Evolutionary conservation across 2,113 vertebrate genomes (phyloP).

Genomic region (Cichladusa arquata): DNA sequence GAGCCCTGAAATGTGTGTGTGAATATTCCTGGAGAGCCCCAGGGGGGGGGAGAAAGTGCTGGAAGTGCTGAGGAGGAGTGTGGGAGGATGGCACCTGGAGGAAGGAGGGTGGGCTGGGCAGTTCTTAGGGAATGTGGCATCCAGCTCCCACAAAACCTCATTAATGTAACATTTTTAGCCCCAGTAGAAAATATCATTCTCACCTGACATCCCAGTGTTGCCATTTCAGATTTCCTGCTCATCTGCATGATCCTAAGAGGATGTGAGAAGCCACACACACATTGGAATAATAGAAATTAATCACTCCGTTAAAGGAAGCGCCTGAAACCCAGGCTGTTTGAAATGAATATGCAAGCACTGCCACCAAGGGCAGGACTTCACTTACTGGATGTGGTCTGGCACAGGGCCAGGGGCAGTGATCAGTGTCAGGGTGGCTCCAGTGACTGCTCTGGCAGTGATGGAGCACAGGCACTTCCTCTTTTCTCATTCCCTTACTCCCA

Average conservation of each 20-base stretch:
- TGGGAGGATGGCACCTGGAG: not conserved
- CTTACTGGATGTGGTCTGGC: conserved; percentile 1
- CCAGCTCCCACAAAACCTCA: not conserved
- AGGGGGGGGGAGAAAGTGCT: not conserved
- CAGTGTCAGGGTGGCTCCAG: not conserved
- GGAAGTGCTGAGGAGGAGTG: not conserved
- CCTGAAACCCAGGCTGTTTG: not conserved
- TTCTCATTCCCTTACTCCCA: not conserved
- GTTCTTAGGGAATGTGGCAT: not conserved
- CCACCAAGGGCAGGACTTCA: conserved; percentile 15
- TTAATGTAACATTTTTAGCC: not conserved
- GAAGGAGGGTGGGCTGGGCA: not conserved
- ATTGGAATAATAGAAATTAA: not conserved
- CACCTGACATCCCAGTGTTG: rapidly evolving
- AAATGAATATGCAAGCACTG: not conserved
- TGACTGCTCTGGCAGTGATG: conserved; percentile 11
- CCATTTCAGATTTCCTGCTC: not conserved
- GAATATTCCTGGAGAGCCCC: not conserved
- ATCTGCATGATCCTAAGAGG: not conserved
- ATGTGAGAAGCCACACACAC: not conserved
- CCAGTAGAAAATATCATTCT: not conserved
- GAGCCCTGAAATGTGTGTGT: not conserved
- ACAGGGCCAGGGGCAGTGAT: not conserved
- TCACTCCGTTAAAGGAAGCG: not conserved
- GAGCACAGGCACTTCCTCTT: not conserved